Conservation (phyloP, 2,797 vertebrate species). For the Lepus oiostolus region DNA sequence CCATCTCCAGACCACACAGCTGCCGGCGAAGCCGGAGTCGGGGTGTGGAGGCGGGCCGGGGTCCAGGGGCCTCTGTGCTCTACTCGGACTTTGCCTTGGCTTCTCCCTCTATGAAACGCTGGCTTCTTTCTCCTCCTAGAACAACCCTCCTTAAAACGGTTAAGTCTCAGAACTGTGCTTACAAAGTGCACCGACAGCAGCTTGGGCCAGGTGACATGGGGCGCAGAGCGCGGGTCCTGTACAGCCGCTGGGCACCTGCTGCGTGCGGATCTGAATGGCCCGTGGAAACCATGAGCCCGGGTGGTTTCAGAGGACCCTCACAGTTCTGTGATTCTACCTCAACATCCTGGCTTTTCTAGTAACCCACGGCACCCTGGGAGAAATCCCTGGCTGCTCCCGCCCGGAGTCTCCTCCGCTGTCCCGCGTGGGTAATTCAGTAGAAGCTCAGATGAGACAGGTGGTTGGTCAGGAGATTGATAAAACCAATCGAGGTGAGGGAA, state of each 20-base stretch:
- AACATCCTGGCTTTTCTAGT: background rate
- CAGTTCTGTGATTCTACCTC: background rate
- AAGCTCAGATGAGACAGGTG: background rate
- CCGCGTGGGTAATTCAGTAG: background rate
- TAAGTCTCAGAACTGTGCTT: background rate
- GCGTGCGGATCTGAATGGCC: background rate
- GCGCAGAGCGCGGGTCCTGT: background rate
- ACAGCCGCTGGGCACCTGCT: background rate
- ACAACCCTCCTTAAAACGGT: background rate
- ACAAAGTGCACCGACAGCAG: background rate
- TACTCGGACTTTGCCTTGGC: slow-evolving; percentile 25
- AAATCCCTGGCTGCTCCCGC: background rate
- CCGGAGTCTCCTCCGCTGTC: background rate
- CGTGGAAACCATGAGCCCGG: background rate
- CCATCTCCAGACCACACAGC: background rate
- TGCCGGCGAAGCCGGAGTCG: background rate
- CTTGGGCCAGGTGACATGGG: background rate
- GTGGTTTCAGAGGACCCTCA: background rate
- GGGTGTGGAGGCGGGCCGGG: background rate
- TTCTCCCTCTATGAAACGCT: slow-evolving; percentile 30
- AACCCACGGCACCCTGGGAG: background rate
- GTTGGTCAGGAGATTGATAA: background rate
- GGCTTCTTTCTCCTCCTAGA: background rate
- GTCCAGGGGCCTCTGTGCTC: background rate
- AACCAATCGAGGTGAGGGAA: background rate